These are phyloP conservation scores for Alauda arvensis DNA, from an alignment of 2,797 vertebrate species.

Conservation along the genomic window DNA sequence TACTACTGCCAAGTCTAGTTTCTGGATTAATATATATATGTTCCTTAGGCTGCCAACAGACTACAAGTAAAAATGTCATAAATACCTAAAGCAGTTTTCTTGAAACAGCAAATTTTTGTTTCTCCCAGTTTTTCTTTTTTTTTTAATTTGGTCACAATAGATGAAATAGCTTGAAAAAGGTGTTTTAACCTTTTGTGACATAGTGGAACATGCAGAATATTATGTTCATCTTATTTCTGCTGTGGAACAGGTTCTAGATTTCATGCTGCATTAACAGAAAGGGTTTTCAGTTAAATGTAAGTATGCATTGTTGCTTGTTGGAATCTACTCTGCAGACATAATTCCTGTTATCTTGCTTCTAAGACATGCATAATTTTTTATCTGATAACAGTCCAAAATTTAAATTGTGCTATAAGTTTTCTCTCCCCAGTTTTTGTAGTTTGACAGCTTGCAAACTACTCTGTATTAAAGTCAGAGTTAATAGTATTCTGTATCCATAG, in stretches of 20 bases:
- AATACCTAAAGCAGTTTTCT: slow-evolving; percentile 57
- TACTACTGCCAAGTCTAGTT: slow-evolving; percentile 72
- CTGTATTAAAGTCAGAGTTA: slow-evolving; percentile 67
- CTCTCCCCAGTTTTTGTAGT: slow-evolving; percentile 64
- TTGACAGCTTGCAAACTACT: slow-evolving; percentile 68
- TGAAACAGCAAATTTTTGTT: slow-evolving; percentile 56
- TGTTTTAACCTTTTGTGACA: slow-evolving; percentile 73
- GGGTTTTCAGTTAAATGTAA: slow-evolving; percentile 73
- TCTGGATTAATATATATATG: slow-evolving; percentile 64
- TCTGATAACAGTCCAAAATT: slow-evolving; percentile 71
- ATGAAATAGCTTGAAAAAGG: slow-evolving; percentile 65
- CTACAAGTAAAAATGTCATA: slow-evolving; percentile 46
- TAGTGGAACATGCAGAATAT: slow-evolving; percentile 67
- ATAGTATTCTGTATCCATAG: slow-evolving; percentile 73
- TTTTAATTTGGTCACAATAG: slow-evolving; percentile 49
- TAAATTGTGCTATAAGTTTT: slow-evolving; percentile 69
- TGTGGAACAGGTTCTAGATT: slow-evolving; percentile 75
- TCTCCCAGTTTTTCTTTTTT: slow-evolving; percentile 16
- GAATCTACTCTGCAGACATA: slow-evolving; percentile 65
- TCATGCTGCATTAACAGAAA: slow-evolving; percentile 70
- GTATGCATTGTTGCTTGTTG: slow-evolving; percentile 68
- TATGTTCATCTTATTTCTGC: slow-evolving; percentile 65
- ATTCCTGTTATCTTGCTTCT: slow-evolving; percentile 68
- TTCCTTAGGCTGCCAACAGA: slow-evolving; percentile 61
- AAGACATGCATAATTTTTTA: slow-evolving; percentile 70